phyloP scores from a whole-genome alignment of 2,888 invertebrate genomes.

The Platypus cylindrus region DNA sequence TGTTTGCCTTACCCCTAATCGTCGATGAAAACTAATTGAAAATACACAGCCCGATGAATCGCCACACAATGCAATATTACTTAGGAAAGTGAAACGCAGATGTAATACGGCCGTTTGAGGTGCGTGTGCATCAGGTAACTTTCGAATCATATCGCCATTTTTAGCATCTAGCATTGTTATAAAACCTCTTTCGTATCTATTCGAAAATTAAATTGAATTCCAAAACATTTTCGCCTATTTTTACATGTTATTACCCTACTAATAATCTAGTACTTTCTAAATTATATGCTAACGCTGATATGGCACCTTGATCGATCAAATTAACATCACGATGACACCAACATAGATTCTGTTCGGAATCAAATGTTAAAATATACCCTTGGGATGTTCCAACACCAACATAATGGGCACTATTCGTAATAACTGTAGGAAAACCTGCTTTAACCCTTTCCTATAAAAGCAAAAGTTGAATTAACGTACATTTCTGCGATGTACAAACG shows the following conservation, averaged over 20 bases:
- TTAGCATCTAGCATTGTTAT: slow-evolving; percentile 83
- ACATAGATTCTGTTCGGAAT: slow-evolving; percentile 72
- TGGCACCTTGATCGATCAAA: slow-evolving; percentile 60
- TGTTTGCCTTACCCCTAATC: slow-evolving; percentile 63
- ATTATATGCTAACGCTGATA: slow-evolving; percentile 77
- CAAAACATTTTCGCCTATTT: too few relatives aligned
- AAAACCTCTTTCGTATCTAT: slow-evolving; percentile 60
- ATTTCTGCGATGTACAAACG: not conserved
- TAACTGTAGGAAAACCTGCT: slow-evolving; percentile 78
- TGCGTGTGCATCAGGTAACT: slow-evolving; percentile 68
- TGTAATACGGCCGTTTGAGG: slow-evolving; percentile 73
- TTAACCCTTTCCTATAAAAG: slow-evolving; percentile 66
- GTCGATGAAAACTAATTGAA: slow-evolving; percentile 77
- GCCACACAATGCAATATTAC: slow-evolving; percentile 60
- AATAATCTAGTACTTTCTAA: slow-evolving; percentile 74
- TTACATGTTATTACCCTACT: slow-evolving; percentile 55
- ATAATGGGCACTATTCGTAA: slow-evolving; percentile 61
- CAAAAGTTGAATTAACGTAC: not conserved
- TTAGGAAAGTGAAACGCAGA: slow-evolving; percentile 37
- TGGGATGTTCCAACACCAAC: slow-evolving; percentile 91
- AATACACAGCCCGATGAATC: slow-evolving; percentile 89
- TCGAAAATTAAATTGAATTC: too few relatives aligned
- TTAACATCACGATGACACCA: slow-evolving; percentile 71
- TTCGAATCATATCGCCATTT: slow-evolving; percentile 63
- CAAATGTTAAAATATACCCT: slow-evolving; percentile 79